Conservation (phyloP, 1,140 invertebrate species). For the Nasonia giraulti region DNA sequence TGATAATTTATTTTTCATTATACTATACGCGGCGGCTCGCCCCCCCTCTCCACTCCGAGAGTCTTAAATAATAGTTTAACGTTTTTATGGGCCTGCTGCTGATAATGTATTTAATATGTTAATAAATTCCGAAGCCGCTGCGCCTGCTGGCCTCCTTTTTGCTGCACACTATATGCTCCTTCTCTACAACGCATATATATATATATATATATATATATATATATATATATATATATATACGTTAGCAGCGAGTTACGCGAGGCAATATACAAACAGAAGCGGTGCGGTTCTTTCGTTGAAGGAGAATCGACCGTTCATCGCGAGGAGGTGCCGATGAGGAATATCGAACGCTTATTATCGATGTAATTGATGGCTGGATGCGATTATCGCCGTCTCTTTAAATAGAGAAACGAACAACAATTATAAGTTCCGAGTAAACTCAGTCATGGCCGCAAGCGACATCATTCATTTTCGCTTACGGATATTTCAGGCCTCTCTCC, state of each 20-base stretch:
- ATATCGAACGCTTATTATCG: no score
- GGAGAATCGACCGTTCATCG: no score
- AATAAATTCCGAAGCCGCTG: not conserved
- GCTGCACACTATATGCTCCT: not conserved
- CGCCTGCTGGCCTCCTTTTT: not conserved
- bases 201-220: no score
- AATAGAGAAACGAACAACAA: not conserved
- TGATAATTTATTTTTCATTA: not conserved
- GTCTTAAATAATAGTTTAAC: not conserved
- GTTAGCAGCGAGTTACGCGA: no score
- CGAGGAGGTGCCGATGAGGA: no score
- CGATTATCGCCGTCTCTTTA: not conserved
- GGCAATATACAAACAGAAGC: no score
- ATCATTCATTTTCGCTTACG: slow-evolving; percentile 23
- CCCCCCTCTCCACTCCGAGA: not conserved
- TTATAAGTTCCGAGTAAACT: not conserved
- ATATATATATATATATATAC: no score
- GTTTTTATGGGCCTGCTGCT: not conserved
- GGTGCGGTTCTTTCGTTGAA: no score
- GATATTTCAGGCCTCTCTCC: not conserved
- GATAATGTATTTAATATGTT: not conserved
- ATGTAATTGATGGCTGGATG: no score
- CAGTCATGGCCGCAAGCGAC: slow-evolving; percentile 1
- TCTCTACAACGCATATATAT: no score
- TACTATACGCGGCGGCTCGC: not conserved